phyloP scores from a whole-genome alignment of 2,888 invertebrate genomes.

The Byasa hedistus region DNA sequence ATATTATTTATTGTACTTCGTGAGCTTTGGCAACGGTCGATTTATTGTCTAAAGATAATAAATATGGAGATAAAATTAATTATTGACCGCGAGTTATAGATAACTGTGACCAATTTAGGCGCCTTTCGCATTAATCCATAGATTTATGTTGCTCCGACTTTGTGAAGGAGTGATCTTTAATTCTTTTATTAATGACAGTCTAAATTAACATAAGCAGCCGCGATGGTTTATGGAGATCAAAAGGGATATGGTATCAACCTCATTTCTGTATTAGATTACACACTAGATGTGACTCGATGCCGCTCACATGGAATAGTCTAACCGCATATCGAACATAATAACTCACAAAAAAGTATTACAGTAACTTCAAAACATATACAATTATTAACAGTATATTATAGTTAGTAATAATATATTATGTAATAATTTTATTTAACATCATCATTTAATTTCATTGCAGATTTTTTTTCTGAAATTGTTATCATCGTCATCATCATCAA shows the following conservation, averaged over 20 bases:
- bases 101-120: slow-evolving; percentile 29
- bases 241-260: slow-evolving; percentile 15
- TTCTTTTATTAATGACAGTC: slow-evolving; percentile 26
- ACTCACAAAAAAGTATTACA: slow-evolving; percentile 1
- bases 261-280: slow-evolving; percentile 24
- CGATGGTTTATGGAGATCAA: slow-evolving; percentile 5
- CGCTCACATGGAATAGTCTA: slow-evolving; percentile 13
- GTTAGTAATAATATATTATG: no score
- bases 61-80: slow-evolving; percentile 30
- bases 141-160: slow-evolving; percentile 21
- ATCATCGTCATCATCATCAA: no score
- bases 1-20: slow-evolving; percentile 20
- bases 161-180: slow-evolving; percentile 19
- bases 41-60: slow-evolving; percentile 29
- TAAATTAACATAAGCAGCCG: slow-evolving; percentile 25
- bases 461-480: no score
- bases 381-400: no score
- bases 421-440: no score
- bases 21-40: slow-evolving; percentile 27
- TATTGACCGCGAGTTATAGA: slow-evolving; percentile 24
- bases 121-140: slow-evolving; percentile 26
- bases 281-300: slow-evolving; percentile 15
- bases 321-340: slow-evolving; percentile 17
- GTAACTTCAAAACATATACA: no score
- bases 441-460: no score